Evolutionary conservation across 2,113 vertebrate genomes (phyloP), one percentile per base, ranked within the genome.

Genomic region (Scatophagus argus): DNA sequence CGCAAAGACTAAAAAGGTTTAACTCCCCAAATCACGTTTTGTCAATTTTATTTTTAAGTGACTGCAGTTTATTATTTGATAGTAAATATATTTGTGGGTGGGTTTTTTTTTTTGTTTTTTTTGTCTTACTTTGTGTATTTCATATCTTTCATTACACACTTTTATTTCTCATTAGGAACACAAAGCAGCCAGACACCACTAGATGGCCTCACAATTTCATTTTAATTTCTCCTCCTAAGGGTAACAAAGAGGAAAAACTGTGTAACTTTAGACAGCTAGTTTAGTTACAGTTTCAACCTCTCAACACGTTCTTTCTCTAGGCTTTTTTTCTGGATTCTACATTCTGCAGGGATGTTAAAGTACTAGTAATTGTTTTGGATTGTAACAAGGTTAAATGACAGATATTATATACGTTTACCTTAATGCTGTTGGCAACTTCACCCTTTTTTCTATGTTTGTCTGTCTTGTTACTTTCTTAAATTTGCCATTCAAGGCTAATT

Each of bases 201-300:
- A 92, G 89, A 82, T 89, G 91, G 77, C 74, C 6, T 8, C 31
- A 46, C 4, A 66, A 59, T 19, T 49, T 52, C 51, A 79, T 39
- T 52, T 51, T 6, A 16, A 64, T 17, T 39, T 46, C 13, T 39
- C 8, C 17, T 36, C 3, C 6, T 2, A 6, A 29, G 21, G 9
- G 17, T 19, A 23, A 6, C 23, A 11, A 19, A 17, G 6, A 12
- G 12, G n/a, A 65, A 51, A 38, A 13, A 2, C 23, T 25, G 12
- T 38, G 13, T 70, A 16, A 46, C 27, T 32, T 6, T 43, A 14
- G 32, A 32, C 29, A 44, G 21, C 23, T 31, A 34, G 12, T 47
- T 65, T 10, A 38, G 1, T 63, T 34, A 32, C 38, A 19, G 11
- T 27, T 41, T 49, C 16, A 46, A 1, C 12, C 8, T 66, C 38